Percentiles rank a stretch among this genome's conserved stretches.
Evolutionary conservation across 2,888 invertebrate species (phyloP).

Genomic region (Rhorus exstirpatorius): DNA sequence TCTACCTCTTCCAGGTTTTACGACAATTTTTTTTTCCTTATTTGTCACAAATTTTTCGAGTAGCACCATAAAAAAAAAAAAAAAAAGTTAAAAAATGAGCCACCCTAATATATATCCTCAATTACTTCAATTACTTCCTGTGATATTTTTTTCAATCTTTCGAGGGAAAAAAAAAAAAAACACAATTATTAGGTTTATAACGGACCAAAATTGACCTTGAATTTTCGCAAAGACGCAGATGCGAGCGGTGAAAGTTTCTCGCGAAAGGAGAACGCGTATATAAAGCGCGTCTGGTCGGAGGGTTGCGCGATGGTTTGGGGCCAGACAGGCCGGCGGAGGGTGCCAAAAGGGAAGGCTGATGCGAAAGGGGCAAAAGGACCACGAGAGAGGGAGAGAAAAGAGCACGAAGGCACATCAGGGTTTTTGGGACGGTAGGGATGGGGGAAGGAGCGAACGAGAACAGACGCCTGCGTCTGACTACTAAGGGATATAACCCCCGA

Average conservation of each 20-base stretch:
- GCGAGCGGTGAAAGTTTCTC: conserved; percentile 54
- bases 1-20: no score
- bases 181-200: conserved; percentile 42
- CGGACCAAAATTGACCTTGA: conserved; percentile 62
- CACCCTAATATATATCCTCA: no score
- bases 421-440: conserved; percentile 44
- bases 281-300: conserved; percentile 66
- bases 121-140: not conserved
- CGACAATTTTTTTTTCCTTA: no score
- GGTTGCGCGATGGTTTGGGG: conserved; percentile 72
- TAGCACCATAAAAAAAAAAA: no score
- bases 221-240: conserved; percentile 68
- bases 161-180: conserved; percentile 8
- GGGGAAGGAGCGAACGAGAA: conserved; percentile 56
- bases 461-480: conserved; percentile 81
- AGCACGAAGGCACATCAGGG: conserved; percentile 68
- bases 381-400: conserved; percentile 48
- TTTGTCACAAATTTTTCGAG: no score
- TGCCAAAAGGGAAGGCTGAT: conserved; percentile 56
- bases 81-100: no score
- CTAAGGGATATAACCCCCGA: conserved; percentile 76
- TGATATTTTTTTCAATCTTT: not conserved
- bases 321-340: conserved; percentile 75
- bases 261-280: conserved; percentile 52
- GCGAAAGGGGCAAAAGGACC: conserved; percentile 53